Conservation (phyloP, 35 echinoderm and acorn worm species). For the Holothuria glaberrima region DNA sequence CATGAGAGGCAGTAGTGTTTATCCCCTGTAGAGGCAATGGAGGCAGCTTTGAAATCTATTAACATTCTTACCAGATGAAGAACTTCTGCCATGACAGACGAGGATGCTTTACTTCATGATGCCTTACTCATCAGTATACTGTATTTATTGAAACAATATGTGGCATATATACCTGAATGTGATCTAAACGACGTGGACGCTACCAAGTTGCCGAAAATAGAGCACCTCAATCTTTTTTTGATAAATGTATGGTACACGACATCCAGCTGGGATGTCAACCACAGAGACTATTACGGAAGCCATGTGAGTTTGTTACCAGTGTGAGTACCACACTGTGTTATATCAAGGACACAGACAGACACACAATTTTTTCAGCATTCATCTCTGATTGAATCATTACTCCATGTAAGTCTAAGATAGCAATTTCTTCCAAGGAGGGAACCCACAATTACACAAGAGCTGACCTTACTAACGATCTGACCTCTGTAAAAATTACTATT, state of each 20-base stretch:
- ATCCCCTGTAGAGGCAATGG: not conserved
- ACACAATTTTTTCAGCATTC: not conserved
- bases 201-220: not conserved
- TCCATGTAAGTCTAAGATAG: too few relatives aligned
- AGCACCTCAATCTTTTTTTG: not conserved
- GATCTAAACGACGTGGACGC: not conserved
- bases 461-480: conserved; percentile 6
- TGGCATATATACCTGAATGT: too few relatives aligned
- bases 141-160: too few relatives aligned
- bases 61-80: too few relatives aligned
- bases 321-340: conserved; percentile 12
- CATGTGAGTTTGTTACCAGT: not conserved
- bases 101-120: too few relatives aligned
- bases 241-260: conserved; percentile 25
- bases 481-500: not conserved
- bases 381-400: not conserved
- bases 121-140: too few relatives aligned
- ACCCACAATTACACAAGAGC: not conserved
- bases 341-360: not conserved
- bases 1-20: not conserved
- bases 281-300: not conserved
- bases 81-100: too few relatives aligned
- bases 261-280: conserved; percentile 38
- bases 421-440: too few relatives aligned
- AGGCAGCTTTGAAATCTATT: not conserved